A percentile compares a stretch with the other conserved stretches of the same genome.
Conservation (phyloP, 2,888 invertebrate genomes). For the Mesochorus sp. region DNA sequence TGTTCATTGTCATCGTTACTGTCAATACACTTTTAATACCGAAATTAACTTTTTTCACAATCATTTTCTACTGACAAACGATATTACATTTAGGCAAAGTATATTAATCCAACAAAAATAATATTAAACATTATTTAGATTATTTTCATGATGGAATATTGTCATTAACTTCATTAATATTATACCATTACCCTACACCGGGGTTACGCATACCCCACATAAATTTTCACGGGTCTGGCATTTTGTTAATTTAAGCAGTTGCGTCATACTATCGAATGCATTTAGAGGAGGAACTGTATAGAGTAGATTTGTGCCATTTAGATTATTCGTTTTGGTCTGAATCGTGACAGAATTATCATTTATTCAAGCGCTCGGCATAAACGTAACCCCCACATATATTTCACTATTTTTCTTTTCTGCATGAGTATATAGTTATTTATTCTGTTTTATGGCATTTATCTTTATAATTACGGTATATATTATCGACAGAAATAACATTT, state of each 20-base stretch:
- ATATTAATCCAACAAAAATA: neutral
- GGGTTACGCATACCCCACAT: conserved; percentile 6
- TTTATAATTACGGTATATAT: neutral
- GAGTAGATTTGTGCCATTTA: neutral
- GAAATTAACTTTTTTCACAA: neutral
- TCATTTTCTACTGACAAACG: neutral
- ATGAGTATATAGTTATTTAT: conserved; percentile 9
- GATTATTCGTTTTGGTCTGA: neutral
- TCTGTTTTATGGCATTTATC: neutral
- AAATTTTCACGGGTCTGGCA: neutral
- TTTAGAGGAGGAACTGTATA: neutral
- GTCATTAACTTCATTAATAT: too few relatives aligned
- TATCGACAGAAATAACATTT: conserved; percentile 4
- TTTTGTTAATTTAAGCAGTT: neutral
- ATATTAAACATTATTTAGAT: neutral
- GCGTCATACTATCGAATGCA: neutral
- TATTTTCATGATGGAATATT: neutral
- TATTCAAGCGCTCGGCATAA: neutral
- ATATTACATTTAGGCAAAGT: neutral
- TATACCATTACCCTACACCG: neutral
- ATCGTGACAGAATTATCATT: neutral
- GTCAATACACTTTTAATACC: neutral
- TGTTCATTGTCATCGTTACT: neutral
- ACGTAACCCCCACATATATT: conserved; percentile 11
- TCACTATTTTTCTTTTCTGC: neutral